Base-by-base conservation (phyloP, 2,888 invertebrate genomes). In the Drosophila tanythrix region DNA sequence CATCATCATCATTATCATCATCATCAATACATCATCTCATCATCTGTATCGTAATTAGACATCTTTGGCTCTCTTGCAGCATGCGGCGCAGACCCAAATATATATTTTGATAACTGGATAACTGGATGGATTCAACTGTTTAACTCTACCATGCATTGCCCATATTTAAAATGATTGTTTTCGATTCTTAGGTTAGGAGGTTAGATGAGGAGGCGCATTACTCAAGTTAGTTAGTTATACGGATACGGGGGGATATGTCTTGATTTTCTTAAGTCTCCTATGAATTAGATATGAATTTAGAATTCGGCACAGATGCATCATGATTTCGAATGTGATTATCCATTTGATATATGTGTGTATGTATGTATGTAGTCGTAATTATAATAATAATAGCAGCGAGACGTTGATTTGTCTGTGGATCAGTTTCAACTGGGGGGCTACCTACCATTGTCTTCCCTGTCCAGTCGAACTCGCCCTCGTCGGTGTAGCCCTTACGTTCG, bases 381-480 rank as follows among this genome's bases (percentile, higher is more conserved):
- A 48, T 65, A 38, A 6, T 46, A 21, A n/a, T 3, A 25, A 15
- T n/a, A 18, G 31, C 46, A 51, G 50, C 40, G 52, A 43, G 31
- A 33, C 31, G 38, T 43, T 53, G 48, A 58, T 21, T 50, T 18
- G 50, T 36, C 18, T 38, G 25, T 46, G 25, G 25, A 46, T 56
- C 13, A 38, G 21, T 38, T 43, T 55, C 13, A 73, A 43, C 21
- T 40, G 40, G 27, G 46, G 46, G 46, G 46, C 8, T 38, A 78
- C 91, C 89, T 91, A 95, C 95, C 95, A 95, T 95, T 72, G 95
- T 95, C 94, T 97, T 97, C 94, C 98, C 98, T 94, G 98, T 97
- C 98, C 98, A 98, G 94, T 98, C 98, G 94, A 98, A 98, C 93
- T 98, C 97, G 86, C 97, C 97, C 94, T 98, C 98, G 94, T 97